Evolutionary conservation across 2,888 invertebrate species (phyloP).

Genomic region (Pseudococcus longispinus): DNA sequence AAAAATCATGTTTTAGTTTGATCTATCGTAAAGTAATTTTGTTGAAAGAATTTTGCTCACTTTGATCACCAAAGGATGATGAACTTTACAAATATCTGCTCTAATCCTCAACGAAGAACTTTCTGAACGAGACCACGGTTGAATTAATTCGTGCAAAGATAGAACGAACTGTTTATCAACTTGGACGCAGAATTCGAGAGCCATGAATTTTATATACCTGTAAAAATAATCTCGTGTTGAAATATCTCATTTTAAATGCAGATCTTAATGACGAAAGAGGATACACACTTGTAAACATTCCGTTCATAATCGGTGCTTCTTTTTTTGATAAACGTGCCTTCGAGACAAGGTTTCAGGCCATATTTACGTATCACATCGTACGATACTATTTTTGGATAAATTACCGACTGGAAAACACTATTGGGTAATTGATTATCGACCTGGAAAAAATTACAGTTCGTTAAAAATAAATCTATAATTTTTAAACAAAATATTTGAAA

Average conservation of each 20-base stretch:
- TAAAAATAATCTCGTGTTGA: not conserved
- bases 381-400: conserved; percentile 69
- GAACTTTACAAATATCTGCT: conserved; percentile 68
- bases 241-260: not conserved
- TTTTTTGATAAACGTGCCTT: conserved; percentile 68
- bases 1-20: not conserved
- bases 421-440: conserved; percentile 79
- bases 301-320: conserved; percentile 60
- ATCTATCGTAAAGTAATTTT: not conserved
- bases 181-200: conserved; percentile 74
- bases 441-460: conserved; percentile 64
- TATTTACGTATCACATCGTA: conserved; percentile 63
- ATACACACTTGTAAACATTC: conserved; percentile 68
- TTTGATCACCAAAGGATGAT: conserved; percentile 65
- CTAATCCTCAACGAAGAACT: conserved; percentile 68
- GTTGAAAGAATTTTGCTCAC: conserved; percentile 49
- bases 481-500: not conserved
- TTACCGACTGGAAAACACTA: conserved; percentile 73
- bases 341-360: conserved; percentile 70
- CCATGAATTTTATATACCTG: conserved; percentile 68
- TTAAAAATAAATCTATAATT: not conserved
- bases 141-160: conserved; percentile 70
- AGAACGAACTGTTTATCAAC: conserved; percentile 72
- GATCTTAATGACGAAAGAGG: not conserved
- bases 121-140: conserved; percentile 69